These are phyloP conservation scores for Chrysomela aeneicollis DNA, from an alignment of 2,888 invertebrate species.

Conservation along the genomic window DNA sequence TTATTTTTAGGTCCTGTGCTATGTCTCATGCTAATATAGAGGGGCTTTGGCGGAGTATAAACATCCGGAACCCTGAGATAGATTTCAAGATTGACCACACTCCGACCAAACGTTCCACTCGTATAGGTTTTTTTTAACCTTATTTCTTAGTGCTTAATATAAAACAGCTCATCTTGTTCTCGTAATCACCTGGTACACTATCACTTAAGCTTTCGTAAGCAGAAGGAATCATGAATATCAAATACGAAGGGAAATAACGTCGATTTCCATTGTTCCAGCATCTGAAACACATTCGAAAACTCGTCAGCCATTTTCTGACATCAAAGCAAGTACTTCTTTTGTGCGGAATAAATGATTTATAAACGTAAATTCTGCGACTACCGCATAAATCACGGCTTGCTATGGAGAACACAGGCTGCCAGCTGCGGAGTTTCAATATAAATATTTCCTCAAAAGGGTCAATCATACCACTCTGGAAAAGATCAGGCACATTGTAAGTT, in stretches of 20 bases:
- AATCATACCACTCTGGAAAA: conserved; percentile 35
- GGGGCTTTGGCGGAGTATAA: too few relatives aligned
- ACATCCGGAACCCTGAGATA: too few relatives aligned
- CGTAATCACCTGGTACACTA: too few relatives aligned
- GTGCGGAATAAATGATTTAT: conserved; percentile 44
- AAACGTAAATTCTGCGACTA: conserved; percentile 39
- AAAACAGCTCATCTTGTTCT: too few relatives aligned
- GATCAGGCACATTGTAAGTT: conserved; percentile 36
- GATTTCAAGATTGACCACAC: too few relatives aligned
- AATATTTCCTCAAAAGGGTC: conserved; percentile 34
- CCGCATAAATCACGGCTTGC: conserved; percentile 45
- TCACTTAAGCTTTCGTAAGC: too few relatives aligned
- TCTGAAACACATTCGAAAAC: conserved; percentile 26
- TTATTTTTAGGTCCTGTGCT: too few relatives aligned
- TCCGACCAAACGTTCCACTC: too few relatives aligned
- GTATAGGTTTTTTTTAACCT: too few relatives aligned
- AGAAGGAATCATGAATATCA: too few relatives aligned
- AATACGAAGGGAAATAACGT: neutral
- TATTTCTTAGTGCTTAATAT: too few relatives aligned
- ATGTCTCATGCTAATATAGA: too few relatives aligned
- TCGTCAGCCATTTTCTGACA: conserved; percentile 29
- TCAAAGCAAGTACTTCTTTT: conserved; percentile 44
- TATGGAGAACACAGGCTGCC: conserved; percentile 35
- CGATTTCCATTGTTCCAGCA: conserved; percentile 23
- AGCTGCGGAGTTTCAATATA: conserved; percentile 29